phyloP scores from a whole-genome alignment of 2,113 vertebrate species.

The Lamprologus sp. region DNA sequence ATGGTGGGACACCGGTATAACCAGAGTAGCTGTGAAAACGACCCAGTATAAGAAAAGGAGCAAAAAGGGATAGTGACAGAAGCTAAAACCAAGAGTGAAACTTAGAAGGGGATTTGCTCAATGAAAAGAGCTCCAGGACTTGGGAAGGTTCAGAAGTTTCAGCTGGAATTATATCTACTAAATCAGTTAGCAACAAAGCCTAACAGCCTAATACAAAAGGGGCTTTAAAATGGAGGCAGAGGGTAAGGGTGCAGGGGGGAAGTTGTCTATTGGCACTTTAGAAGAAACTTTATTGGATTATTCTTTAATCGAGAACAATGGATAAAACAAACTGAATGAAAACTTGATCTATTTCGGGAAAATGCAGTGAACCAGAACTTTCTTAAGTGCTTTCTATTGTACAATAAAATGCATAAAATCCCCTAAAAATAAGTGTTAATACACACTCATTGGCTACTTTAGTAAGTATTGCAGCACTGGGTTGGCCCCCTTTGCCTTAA shows the following conservation, averaged over 20 bases:
- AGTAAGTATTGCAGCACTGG: neutral
- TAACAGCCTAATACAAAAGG: neutral
- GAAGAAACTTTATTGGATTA: neutral
- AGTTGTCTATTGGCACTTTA: neutral
- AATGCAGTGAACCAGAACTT: neutral
- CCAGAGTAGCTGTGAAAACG: neutral
- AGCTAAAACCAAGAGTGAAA: neutral
- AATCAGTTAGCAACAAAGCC: neutral
- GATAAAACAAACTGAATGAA: neutral
- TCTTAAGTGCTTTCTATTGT: neutral
- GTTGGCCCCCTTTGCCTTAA: neutral
- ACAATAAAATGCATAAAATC: neutral
- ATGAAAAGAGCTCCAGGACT: neutral
- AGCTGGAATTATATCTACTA: neutral
- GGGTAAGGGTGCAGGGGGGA: neutral
- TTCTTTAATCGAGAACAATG: neutral
- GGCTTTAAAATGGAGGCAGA: neutral
- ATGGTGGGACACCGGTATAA: neutral
- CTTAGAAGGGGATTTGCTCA: neutral
- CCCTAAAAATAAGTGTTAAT: neutral
- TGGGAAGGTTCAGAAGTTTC: neutral
- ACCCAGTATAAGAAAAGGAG: neutral
- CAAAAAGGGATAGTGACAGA: neutral
- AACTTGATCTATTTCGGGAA: neutral
- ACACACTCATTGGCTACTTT: neutral